Conservation (phyloP, 2,888 invertebrate species). For the Crocallis elinguaria region DNA sequence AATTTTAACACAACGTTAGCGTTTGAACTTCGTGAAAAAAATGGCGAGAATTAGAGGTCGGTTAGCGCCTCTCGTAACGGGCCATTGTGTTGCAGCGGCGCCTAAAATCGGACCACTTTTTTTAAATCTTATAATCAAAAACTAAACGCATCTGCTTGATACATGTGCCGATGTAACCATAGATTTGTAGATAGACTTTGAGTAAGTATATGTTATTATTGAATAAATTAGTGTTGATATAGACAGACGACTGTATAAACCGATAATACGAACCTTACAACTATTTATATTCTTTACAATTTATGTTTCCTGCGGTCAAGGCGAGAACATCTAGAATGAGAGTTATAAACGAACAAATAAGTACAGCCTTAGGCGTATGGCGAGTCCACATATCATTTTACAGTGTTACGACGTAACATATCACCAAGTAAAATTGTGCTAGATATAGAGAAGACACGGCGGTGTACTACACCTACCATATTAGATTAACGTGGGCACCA, state of each 20-base stretch:
- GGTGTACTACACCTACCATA: slow-evolving; percentile 73
- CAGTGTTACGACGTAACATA: slow-evolving; percentile 39
- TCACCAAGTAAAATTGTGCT: slow-evolving; percentile 32
- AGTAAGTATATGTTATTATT: not conserved
- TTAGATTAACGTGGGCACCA: slow-evolving; percentile 77
- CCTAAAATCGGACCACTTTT: slow-evolving; percentile 64
- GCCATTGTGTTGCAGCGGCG: slow-evolving; percentile 71
- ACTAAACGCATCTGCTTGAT: slow-evolving; percentile 45
- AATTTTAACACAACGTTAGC: slow-evolving; percentile 61
- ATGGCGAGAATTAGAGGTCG: slow-evolving; percentile 61
- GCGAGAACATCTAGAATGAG: slow-evolving; percentile 14
- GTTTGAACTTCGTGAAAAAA: slow-evolving; percentile 55
- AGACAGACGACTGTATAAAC: slow-evolving; percentile 6
- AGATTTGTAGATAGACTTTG: slow-evolving; percentile 28
- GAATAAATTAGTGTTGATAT: slow-evolving; percentile 20
- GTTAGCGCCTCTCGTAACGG: slow-evolving; percentile 67
- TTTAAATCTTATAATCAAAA: slow-evolving; percentile 53
- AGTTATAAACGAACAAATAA: slow-evolving; percentile 11
- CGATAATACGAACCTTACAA: slow-evolving; percentile 6
- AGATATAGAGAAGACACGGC: slow-evolving; percentile 64
- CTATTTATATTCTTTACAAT: slow-evolving; percentile 9
- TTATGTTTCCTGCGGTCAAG: slow-evolving; percentile 19
- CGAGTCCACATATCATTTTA: slow-evolving; percentile 22
- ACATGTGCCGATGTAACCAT: slow-evolving; percentile 33
- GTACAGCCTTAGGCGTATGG: slow-evolving; percentile 11